Evolutionary conservation across 2,113 vertebrate genomes (phyloP).

Genomic region (Epinephelus lanceolatus): DNA sequence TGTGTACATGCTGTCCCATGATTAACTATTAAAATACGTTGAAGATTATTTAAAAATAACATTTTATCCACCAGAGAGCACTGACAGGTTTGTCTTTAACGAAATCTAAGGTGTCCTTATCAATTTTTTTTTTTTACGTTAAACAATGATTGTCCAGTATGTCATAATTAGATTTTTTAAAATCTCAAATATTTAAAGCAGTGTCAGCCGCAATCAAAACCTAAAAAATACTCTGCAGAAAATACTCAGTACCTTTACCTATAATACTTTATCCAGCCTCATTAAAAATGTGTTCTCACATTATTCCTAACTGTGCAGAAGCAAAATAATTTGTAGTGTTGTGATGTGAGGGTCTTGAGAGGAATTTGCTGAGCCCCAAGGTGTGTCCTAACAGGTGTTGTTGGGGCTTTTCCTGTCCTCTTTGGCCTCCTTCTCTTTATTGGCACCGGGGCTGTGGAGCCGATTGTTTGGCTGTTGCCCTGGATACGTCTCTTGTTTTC

Average conservation of each 20-base stretch:
- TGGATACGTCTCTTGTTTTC: slow-evolving; percentile 78
- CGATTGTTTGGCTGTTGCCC: slow-evolving; percentile 80
- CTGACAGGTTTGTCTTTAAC: too few relatives aligned
- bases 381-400: slow-evolving; percentile 80
- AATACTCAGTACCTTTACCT: neutral
- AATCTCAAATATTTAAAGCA: neutral
- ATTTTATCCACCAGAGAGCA: neutral
- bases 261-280: neutral
- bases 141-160: neutral
- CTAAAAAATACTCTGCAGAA: neutral
- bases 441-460: slow-evolving; percentile 61
- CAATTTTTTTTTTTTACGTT: too few relatives aligned
- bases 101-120: too few relatives aligned
- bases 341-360: slow-evolving; percentile 48
- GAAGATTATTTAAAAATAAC: neutral
- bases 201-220: neutral
- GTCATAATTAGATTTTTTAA: neutral
- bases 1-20: neutral
- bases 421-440: slow-evolving; percentile 64
- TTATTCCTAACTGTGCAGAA: slow-evolving; percentile 2
- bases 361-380: slow-evolving; percentile 70
- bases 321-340: slow-evolving; percentile 52
- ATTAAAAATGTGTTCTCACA: neutral
- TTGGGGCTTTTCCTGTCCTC: slow-evolving; percentile 65
- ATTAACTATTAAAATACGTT: too few relatives aligned